Conservation (phyloP, 2,888 invertebrate species). For the Stenotaenia linearis region DNA sequence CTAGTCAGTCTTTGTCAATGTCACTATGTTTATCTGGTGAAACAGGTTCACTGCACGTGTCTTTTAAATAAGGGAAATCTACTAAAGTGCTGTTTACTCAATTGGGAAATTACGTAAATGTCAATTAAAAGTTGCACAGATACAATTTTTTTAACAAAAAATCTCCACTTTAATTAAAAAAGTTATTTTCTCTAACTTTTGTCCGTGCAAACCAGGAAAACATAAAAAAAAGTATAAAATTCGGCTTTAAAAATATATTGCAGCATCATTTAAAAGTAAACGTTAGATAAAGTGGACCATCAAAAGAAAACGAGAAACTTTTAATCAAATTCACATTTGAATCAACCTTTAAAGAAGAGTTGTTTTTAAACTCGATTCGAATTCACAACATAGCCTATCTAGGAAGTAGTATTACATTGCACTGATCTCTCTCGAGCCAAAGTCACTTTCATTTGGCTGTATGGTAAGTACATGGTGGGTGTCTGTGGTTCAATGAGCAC, state of each 20-base stretch:
- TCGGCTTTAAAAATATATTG: not conserved
- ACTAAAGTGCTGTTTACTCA: not conserved
- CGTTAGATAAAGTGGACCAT: not conserved
- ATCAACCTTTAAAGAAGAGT: not conserved
- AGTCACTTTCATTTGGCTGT: not conserved
- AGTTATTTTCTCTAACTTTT: too few species aligned
- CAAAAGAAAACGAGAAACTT: not conserved
- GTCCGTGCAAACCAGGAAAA: too few species aligned
- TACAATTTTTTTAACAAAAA: not conserved
- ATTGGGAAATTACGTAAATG: constrained; percentile 3
- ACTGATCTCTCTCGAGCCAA: not conserved
- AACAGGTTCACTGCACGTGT: constrained; percentile 10
- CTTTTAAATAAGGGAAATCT: not conserved
- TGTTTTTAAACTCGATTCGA: not conserved
- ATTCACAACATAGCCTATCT: not conserved
- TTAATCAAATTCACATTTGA: not conserved
- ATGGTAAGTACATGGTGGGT: not conserved
- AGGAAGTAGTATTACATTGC: not conserved
- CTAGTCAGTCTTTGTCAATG: not conserved
- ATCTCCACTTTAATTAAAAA: not conserved
- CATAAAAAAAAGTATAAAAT: not conserved
- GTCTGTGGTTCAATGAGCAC: not conserved
- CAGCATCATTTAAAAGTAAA: not conserved
- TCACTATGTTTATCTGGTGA: not conserved
- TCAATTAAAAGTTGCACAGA: not conserved